Conservation (phyloP, 1,140 invertebrate genomes). For the Dreissena rostriformis region DNA sequence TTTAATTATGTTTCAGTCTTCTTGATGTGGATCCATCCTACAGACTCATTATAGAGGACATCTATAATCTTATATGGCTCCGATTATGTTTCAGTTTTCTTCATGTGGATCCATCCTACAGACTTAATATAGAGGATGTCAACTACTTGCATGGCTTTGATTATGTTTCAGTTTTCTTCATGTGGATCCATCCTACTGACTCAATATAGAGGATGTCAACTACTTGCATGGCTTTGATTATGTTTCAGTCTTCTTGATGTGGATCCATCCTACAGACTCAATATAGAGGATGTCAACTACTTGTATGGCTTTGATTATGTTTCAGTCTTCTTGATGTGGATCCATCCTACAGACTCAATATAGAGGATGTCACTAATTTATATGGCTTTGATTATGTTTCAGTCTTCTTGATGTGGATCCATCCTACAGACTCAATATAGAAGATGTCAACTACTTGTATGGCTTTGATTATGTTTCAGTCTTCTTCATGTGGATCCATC, state of each 20-base stretch:
- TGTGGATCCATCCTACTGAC: too few relatives aligned
- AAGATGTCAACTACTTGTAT: too few relatives aligned
- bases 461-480: conserved; percentile 50
- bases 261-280: conserved; percentile 63
- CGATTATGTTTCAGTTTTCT: conserved; percentile 72
- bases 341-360: conserved; percentile 67
- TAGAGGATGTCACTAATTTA: conserved; percentile 65
- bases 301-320: too few relatives aligned
- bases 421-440: conserved; percentile 52
- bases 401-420: conserved; percentile 73
- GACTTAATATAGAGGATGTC: conserved; percentile 71
- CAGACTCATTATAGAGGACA: conserved; percentile 20
- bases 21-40: conserved; percentile 71
- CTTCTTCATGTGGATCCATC: conserved; percentile 73
- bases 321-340: conserved; percentile 73
- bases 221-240: too few relatives aligned
- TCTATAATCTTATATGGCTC: too few relatives aligned
- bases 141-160: conserved; percentile 68
- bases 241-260: conserved; percentile 72
- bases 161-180: too few relatives aligned
- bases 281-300: too few relatives aligned
- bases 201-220: too few relatives aligned
- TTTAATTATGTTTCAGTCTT: conserved; percentile 72
- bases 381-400: conserved; percentile 65
- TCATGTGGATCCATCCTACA: conserved; percentile 69